These are phyloP conservation scores for Phrynocephalus guinanensis DNA, from an alignment of 2,797 vertebrate genomes.

Conservation along the genomic window DNA sequence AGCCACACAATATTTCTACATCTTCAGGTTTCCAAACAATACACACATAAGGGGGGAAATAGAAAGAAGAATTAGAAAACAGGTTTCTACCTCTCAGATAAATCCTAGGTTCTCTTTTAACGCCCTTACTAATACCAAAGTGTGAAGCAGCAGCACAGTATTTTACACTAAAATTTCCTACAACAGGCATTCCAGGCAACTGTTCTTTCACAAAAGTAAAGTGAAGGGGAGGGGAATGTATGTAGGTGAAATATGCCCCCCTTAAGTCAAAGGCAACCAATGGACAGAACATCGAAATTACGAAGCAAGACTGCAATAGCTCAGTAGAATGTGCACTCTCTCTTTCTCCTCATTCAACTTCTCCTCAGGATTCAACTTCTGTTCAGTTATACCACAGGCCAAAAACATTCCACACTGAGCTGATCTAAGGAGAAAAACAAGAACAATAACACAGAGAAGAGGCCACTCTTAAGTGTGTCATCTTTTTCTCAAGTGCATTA, in stretches of 20 bases:
- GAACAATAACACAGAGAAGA: slow-evolving; percentile 53
- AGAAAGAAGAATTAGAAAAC: slow-evolving; percentile 20
- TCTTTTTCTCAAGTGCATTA: slow-evolving; percentile 41
- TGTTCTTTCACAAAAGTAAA: slow-evolving; percentile 46
- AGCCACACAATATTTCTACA: slow-evolving; percentile 49
- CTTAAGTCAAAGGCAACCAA: slow-evolving; percentile 55
- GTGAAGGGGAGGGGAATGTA: slow-evolving; percentile 10
- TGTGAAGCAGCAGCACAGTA: slow-evolving; percentile 35
- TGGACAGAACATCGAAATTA: slow-evolving; percentile 52
- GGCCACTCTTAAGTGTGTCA: slow-evolving; percentile 10
- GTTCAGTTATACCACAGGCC: slow-evolving; percentile 58
- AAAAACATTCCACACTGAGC: slow-evolving; percentile 58
- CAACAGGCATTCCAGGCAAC: slow-evolving; percentile 30
- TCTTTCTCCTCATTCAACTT: neutral
- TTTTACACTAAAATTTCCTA: slow-evolving; percentile 37
- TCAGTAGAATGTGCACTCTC: slow-evolving; percentile 33
- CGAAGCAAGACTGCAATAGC: slow-evolving; percentile 47
- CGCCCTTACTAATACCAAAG: slow-evolving; percentile 35
- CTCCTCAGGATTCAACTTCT: slow-evolving; percentile 38
- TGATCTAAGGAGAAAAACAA: slow-evolving; percentile 48
- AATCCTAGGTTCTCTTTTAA: slow-evolving; percentile 15
- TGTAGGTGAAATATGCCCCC: neutral
- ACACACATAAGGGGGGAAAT: neutral
- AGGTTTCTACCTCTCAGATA: neutral
- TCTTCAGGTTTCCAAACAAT: neutral